Evolutionary conservation across 2,113 vertebrate species (phyloP).

Genomic region (Ochotona princeps): DNA sequence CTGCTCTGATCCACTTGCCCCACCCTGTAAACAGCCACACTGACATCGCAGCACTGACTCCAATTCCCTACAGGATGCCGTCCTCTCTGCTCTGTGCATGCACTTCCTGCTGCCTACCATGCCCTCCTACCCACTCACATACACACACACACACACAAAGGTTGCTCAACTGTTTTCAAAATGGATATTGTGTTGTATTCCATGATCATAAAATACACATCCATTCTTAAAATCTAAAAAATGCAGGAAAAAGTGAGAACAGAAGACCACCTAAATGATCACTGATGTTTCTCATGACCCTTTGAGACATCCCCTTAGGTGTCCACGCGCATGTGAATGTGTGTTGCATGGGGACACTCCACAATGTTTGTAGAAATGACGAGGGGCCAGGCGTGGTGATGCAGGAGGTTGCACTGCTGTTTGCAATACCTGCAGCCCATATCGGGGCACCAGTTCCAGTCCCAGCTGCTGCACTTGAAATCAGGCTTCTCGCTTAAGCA

Average conservation of each 20-base stretch:
- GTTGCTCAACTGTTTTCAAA: not conserved
- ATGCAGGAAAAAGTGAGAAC: not conserved
- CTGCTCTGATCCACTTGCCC: not conserved
- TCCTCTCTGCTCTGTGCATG: not conserved
- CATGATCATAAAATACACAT: not conserved
- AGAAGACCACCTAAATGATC: not conserved
- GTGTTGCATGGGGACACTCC: no score
- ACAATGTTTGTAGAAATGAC: no score
- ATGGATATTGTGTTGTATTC: not conserved
- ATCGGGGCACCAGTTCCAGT: no score
- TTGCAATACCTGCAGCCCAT: no score
- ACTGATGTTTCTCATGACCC: not conserved
- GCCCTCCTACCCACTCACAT: not conserved
- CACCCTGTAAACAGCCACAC: not conserved
- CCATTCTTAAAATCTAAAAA: not conserved
- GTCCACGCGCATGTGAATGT: accelerated
- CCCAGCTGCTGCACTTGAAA: no score
- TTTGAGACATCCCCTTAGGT: not conserved
- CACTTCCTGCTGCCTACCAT: not conserved
- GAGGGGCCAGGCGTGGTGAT: no score
- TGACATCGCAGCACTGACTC: not conserved
- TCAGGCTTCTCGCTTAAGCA: no score
- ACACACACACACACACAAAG: no score
- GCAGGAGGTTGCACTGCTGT: no score
- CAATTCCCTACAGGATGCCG: not conserved